Percentiles rank a stretch among this genome's conserved stretches.
phyloP scores from a whole-genome alignment of 2,888 invertebrate genomes.

The Parnassius mnemosyne region DNA sequence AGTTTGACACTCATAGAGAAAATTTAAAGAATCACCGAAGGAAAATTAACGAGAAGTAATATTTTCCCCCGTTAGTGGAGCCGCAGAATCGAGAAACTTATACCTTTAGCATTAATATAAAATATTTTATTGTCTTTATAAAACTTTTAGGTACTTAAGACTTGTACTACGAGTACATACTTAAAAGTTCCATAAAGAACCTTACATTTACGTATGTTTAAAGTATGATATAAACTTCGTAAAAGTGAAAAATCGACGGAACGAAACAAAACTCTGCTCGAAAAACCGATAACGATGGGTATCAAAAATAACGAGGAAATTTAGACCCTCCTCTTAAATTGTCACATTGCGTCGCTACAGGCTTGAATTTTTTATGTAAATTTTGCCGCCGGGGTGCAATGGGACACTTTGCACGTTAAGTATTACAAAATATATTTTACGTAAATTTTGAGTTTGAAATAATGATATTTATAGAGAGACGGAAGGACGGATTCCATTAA shows the following conservation, averaged over 20 bases:
- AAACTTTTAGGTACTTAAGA: not conserved
- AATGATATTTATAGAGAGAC: too few relatives aligned
- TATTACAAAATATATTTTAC: conserved; percentile 16
- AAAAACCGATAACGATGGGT: conserved; percentile 22
- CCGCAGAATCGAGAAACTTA: not conserved
- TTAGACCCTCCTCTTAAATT: conserved; percentile 26
- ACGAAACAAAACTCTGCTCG: conserved; percentile 4
- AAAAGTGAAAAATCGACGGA: not conserved
- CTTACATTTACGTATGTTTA: not conserved
- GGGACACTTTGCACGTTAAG: conserved; percentile 21
- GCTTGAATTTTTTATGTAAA: conserved; percentile 26
- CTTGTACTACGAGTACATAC: not conserved
- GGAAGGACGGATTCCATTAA: not conserved
- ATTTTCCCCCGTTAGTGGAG: too few relatives aligned
- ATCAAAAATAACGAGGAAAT: conserved; percentile 25
- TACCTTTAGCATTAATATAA: not conserved
- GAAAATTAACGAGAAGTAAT: too few relatives aligned
- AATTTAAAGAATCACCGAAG: too few relatives aligned
- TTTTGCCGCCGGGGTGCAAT: conserved; percentile 18
- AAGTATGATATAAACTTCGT: not conserved
- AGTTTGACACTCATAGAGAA: too few relatives aligned
- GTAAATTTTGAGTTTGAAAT: conserved; percentile 6
- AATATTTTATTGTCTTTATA: not conserved
- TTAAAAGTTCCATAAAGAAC: not conserved
- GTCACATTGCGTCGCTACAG: conserved; percentile 24